Base-by-base conservation (phyloP, 2,888 invertebrate genomes). In the Heliconius erato region DNA sequence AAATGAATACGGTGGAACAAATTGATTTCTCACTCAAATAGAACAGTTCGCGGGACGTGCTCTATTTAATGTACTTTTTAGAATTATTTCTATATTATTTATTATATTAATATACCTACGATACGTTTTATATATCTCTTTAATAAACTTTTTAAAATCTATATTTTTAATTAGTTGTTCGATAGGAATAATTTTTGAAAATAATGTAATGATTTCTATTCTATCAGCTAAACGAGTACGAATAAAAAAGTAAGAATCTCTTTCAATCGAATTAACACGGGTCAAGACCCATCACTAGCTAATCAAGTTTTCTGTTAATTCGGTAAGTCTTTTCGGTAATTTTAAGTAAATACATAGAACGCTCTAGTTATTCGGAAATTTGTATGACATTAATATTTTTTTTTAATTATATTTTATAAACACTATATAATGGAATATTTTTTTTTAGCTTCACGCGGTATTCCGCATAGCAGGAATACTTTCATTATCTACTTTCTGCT, bases 11-110 rank as follows among this genome's bases (percentile, higher is more conserved):
- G 94, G 92, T 92, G 92, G 94, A 94, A 93, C 94, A 93, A 95
- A 95, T 95, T 95, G 95, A 94, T 95, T 95, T 94, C 95, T 94
- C 94, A 94, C 93, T 94, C 93, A 94, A 92, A 93, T 90, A 93
- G 93, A 93, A 93, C 92, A 90, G 89, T 88, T 89, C 88, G 88
- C 86, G 88, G 89, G 88, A 91, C 89, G 90, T 89, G 91, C 89
- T 86, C 84, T 85, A 79, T 82, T 84, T 77, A 80, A 83, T 79
- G 69, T 78, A 80, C 72, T 67, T 78, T 83, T 83, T 77, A 35
- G 40, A 77, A 78, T 44, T 28, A 28, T 28, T 28, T 28, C 28
- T 28, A 28, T 28, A 28, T 28, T 28, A 28, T 28, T 28, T 28
- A 28, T 28, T 28, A 28, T 28, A 28, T 28, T 28, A 28, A 28